phyloP scores from a whole-genome alignment of 2,113 vertebrate genomes.

The Ceyx margarethae region DNA sequence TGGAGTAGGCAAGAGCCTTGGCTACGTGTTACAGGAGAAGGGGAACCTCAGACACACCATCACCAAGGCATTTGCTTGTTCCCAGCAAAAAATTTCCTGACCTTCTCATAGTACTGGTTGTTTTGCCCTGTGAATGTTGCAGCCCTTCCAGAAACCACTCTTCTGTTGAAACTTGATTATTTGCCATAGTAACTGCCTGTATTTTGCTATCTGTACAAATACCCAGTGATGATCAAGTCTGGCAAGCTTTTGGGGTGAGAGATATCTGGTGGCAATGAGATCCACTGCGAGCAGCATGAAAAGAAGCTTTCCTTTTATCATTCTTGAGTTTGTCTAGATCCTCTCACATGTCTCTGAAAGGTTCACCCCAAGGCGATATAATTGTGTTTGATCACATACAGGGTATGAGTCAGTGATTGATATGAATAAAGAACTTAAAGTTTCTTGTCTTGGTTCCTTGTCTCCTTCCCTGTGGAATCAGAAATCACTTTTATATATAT shows the following conservation, averaged over 20 bases:
- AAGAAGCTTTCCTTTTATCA: slow-evolving; percentile 48
- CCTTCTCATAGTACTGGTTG: accelerated
- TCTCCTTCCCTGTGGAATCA: slow-evolving; percentile 48
- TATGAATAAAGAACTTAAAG: slow-evolving; percentile 48
- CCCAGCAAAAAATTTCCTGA: not conserved
- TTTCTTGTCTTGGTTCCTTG: slow-evolving; percentile 39
- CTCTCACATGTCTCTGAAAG: slow-evolving; percentile 43
- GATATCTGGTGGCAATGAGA: not conserved
- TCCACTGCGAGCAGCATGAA: not conserved
- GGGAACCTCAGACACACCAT: not conserved
- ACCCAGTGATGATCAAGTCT: not conserved
- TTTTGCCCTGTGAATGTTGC: not conserved
- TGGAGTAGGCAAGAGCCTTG: not conserved
- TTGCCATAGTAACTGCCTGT: not conserved
- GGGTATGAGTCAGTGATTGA: slow-evolving; percentile 47
- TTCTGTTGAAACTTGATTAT: not conserved
- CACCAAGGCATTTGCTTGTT: not conserved
- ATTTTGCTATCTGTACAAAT: not conserved
- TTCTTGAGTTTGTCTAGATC: slow-evolving; percentile 30
- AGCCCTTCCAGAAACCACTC: not conserved
- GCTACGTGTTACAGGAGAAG: not conserved
- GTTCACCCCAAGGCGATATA: slow-evolving; percentile 43
- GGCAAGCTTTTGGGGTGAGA: not conserved
- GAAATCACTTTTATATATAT: slow-evolving; percentile 54
- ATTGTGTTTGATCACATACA: slow-evolving; percentile 56